Evolutionary conservation across 1,140 invertebrate genomes (phyloP), one percentile per base, ranked within the genome.

Genomic region (Heliconius hewitsoni): DNA sequence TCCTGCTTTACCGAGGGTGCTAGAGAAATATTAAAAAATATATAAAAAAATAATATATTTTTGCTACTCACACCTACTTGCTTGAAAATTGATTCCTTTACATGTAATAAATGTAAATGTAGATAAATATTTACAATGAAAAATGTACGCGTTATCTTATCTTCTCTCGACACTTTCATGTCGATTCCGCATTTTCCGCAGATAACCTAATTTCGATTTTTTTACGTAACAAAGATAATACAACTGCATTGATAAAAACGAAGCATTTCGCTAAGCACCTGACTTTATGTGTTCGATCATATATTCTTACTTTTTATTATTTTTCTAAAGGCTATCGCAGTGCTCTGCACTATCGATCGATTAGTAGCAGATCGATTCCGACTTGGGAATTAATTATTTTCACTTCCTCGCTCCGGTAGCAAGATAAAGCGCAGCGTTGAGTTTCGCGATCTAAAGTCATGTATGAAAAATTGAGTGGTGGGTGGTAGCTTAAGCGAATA

Each of bases 171-270:
- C 23, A 13, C 60, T 66, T 23, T 16, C 23, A 1, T 66, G 27
- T 66, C 27, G 60, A 66, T 66, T 66, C 60, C 60, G 60, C 27
- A 66, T 66, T 66, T 66, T 66, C 60, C 11, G 27, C 11, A 66
- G 60, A 66, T 66, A 66, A 30, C 60, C 60, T 66, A 30, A 16
- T 66, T 66, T n/a, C 0, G 11, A 66, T 30, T 66, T 57, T 55
- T 66, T 66, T 66, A 66, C 60, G 3, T 30, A 18, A 66, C 27
- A 6, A 66, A 66, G 60, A 66, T 66, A 16, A 66, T 30, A 66
- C 30, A 66, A 66, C 27, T 66, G 60, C 60, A 66, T 66, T 30
- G 60, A 66, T 66, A 66, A 66, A 27, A 30, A 66, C 27, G 60
- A 66, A 13, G 4, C 23, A 27, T 66, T 16, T 2, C 60, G 0